Conservation (phyloP, 2,113 vertebrate genomes). For the Poicephalus meyeri region DNA sequence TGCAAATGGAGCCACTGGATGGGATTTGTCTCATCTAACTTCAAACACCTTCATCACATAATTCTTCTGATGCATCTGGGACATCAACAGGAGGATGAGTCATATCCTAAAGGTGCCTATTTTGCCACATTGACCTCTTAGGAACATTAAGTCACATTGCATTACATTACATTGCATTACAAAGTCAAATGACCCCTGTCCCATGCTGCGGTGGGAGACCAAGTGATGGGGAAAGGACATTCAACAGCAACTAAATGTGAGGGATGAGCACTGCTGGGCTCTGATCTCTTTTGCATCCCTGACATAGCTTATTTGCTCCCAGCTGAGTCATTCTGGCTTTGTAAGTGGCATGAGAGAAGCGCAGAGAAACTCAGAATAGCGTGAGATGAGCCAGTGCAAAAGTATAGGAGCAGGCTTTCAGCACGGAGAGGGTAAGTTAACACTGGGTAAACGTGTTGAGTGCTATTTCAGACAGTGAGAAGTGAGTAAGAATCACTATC, state of each 20-base stretch:
- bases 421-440: neutral
- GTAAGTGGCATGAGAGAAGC: neutral
- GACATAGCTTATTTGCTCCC: neutral
- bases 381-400: neutral
- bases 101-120: neutral
- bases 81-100: neutral
- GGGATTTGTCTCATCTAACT: neutral
- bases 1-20: neutral
- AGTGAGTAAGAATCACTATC: neutral
- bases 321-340: neutral
- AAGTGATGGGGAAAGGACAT: neutral
- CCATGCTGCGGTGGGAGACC: neutral
- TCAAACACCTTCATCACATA: neutral
- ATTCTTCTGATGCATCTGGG: neutral
- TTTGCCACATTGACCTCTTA: neutral
- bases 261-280: neutral
- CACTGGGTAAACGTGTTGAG: rapidly evolving
- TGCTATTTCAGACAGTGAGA: neutral
- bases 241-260: neutral
- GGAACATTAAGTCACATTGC: neutral
- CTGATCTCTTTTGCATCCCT: neutral
- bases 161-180: neutral
- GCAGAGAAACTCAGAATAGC: neutral
- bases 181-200: neutral
- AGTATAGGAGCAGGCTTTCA: neutral